Conservation (phyloP, 2,113 vertebrate species). For the Zosterops hypoxanthus region DNA sequence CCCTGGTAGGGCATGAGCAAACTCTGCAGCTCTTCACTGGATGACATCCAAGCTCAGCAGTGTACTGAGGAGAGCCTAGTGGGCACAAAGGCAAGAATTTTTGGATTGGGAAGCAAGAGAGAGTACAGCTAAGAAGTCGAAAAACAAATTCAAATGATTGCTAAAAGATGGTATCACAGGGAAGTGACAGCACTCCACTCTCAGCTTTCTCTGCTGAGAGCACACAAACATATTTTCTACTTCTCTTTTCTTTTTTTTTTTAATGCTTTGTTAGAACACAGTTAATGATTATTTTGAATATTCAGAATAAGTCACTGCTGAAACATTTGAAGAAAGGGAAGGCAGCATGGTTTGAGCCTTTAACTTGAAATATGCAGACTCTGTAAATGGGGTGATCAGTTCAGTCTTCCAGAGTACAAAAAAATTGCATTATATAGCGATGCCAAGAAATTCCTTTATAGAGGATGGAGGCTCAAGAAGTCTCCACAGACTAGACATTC, state of each 20-base stretch:
- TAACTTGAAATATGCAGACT: neutral
- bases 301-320: neutral
- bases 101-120: neutral
- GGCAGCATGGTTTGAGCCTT: neutral
- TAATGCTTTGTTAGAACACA: neutral
- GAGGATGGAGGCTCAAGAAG: neutral
- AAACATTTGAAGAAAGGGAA: neutral
- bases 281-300: neutral
- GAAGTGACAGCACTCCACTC: neutral
- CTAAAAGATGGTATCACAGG: neutral
- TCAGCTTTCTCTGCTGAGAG: neutral
- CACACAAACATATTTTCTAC: neutral
- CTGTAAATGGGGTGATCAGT: neutral
- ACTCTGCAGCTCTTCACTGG: neutral
- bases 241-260: too few relatives aligned
- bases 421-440: neutral
- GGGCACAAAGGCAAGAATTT: neutral
- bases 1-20: neutral
- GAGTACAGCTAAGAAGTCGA: neutral
- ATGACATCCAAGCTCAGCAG: neutral
- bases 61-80: neutral
- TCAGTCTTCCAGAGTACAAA: neutral
- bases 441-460: neutral
- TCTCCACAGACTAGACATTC: neutral
- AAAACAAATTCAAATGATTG: neutral